Evolutionary conservation across 2,113 vertebrate genomes (phyloP).

Genomic region (Martes martes): DNA sequence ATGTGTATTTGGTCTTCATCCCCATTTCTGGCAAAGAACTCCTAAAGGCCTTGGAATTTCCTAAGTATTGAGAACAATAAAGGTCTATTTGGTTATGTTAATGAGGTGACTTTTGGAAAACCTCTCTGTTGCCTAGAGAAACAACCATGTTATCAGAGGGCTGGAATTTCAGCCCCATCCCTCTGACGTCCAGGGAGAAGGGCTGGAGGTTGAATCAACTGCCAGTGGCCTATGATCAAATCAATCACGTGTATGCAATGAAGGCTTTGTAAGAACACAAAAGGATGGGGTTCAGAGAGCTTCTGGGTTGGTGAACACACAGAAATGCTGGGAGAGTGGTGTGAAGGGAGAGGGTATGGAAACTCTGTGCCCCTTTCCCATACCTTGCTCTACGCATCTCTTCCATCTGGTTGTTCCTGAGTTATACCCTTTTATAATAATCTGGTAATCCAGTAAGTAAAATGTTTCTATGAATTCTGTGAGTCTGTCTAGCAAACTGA

Average conservation of each 20-base stretch:
- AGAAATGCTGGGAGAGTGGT: not conserved
- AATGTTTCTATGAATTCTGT: not conserved
- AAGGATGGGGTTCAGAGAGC: not conserved
- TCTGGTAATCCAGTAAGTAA: not conserved
- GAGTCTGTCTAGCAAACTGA: not conserved
- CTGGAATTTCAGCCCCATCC: not conserved
- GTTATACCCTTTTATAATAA: not conserved
- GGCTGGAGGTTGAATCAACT: not conserved
- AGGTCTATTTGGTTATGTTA: not conserved
- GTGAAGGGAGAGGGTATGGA: not conserved
- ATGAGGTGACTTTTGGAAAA: not conserved
- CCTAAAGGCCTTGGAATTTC: not conserved
- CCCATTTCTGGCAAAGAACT: not conserved
- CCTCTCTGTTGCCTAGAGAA: not conserved
- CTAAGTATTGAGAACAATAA: not conserved
- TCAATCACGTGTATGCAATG: not conserved
- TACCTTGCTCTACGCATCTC: not conserved
- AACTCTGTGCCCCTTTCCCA: not conserved
- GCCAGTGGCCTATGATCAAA: not conserved
- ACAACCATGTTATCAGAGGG: not conserved
- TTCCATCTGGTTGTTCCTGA: not conserved
- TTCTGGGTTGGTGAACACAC: not conserved
- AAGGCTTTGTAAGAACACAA: not conserved
- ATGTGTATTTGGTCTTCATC: not conserved
- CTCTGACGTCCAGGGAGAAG: not conserved